phyloP scores from a whole-genome alignment of 2,113 vertebrate genomes.

The Thomomys bottae region DNA sequence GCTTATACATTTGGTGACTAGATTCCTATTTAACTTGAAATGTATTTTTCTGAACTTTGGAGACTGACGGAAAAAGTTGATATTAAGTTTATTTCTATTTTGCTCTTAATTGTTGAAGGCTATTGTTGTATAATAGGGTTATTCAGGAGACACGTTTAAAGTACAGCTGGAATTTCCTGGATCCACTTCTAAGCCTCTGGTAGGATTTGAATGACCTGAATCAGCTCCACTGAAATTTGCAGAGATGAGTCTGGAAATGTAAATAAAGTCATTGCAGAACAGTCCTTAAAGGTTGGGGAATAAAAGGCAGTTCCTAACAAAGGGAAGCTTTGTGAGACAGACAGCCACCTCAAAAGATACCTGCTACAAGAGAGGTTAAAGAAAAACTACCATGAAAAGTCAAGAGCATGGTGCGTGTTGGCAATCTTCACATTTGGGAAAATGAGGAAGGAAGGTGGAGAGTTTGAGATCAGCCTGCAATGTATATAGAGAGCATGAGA shows the following conservation, averaged over 20 bases:
- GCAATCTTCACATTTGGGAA: not conserved
- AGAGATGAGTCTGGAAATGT: not conserved
- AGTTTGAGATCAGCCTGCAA: not conserved
- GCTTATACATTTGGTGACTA: constrained; percentile 3
- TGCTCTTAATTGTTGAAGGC: not conserved
- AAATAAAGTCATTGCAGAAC: not conserved
- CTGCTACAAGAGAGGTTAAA: not conserved
- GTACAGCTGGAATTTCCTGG: not conserved
- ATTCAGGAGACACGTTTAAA: not conserved
- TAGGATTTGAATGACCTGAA: not conserved
- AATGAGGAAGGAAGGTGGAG: not conserved
- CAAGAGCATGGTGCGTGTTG: too few relatives aligned
- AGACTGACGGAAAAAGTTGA: not conserved
- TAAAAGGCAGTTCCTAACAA: not conserved
- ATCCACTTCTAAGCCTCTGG: not conserved
- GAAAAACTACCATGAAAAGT: not conserved
- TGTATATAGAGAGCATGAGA: not conserved
- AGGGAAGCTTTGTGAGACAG: not conserved
- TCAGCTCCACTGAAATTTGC: not conserved
- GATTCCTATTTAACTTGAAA: constrained; percentile 24
- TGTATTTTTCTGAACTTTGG: not conserved
- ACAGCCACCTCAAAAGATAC: not conserved
- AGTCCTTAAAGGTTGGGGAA: not conserved
- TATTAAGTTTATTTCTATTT: not conserved
- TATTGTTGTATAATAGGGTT: not conserved